These are phyloP conservation scores for Zosterops borbonicus DNA, from an alignment of 2,113 vertebrate genomes.

Conservation along the genomic window DNA sequence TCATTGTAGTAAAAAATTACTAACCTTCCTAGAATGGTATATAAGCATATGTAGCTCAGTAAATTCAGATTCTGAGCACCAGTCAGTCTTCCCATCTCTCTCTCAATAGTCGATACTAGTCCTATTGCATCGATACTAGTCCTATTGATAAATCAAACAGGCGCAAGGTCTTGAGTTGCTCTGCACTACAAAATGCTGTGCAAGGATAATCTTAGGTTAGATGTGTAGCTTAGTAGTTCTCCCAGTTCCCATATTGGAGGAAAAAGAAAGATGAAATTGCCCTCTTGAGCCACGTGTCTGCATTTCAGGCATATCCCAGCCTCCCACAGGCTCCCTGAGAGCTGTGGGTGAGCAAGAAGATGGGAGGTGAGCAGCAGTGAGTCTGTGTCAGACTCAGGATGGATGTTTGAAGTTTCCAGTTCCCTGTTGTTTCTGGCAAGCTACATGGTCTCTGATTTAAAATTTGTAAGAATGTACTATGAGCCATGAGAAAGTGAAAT, in stretches of 20 bases:
- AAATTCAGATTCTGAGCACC: no score
- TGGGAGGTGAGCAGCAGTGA: background rate
- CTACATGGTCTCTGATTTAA: background rate
- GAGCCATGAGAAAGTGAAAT: background rate
- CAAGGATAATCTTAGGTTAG: background rate
- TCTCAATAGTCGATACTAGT: no score
- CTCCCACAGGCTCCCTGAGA: background rate
- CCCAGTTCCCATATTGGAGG: background rate
- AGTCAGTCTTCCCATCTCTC: no score
- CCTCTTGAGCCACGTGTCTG: background rate
- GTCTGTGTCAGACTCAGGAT: background rate
- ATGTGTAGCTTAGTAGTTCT: background rate
- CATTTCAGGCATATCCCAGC: slow-evolving; percentile 15
- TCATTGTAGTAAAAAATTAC: background rate
- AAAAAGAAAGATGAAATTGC: background rate
- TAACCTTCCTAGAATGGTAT: background rate
- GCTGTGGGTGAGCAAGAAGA: background rate
- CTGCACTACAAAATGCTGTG: background rate
- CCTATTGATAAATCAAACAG: background rate
- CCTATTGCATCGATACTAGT: background rate
- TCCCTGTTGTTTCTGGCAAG: background rate
- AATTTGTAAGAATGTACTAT: background rate
- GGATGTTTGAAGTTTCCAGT: background rate
- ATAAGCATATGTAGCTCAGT: background rate
- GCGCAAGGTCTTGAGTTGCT: background rate